Evolutionary conservation across 2,797 vertebrate genomes (phyloP).

Genomic region (Anguilla obscura): DNA sequence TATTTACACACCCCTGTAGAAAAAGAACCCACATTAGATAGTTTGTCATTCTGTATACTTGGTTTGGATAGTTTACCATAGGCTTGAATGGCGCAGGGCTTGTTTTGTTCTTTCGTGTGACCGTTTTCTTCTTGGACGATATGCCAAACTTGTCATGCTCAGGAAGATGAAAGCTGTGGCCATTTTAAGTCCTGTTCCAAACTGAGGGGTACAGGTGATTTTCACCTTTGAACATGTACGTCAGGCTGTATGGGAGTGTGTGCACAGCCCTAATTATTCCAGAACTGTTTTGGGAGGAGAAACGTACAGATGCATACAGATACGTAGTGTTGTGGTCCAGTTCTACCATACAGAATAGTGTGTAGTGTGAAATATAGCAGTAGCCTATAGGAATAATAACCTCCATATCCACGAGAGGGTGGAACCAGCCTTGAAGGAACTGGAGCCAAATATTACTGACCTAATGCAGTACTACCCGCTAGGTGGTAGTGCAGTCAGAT

Average conservation of each 20-base stretch:
- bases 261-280: not conserved
- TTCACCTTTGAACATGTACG: not conserved
- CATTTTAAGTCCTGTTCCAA: not conserved
- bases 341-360: not conserved
- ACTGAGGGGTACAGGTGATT: not conserved
- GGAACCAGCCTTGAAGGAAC: not conserved
- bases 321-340: not conserved
- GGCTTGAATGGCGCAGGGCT: not conserved
- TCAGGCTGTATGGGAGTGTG: not conserved
- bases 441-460: not conserved
- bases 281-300: not conserved
- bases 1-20: not conserved
- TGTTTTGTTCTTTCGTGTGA: not conserved
- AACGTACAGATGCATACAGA: not conserved
- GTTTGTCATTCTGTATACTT: not conserved
- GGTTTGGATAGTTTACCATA: not conserved
- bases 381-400: not conserved
- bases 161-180: not conserved
- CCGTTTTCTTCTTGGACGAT: not conserved
- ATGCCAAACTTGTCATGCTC: not conserved
- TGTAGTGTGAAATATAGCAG: not conserved
- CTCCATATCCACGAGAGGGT: not conserved
- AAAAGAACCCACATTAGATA: not conserved
- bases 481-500: not conserved
- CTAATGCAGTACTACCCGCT: not conserved